Percentiles rank a stretch among this genome's conserved stretches.
These are phyloP conservation scores for Hoplodrina ambigua DNA, from an alignment of 2,888 invertebrate genomes.

Conservation along the genomic window DNA sequence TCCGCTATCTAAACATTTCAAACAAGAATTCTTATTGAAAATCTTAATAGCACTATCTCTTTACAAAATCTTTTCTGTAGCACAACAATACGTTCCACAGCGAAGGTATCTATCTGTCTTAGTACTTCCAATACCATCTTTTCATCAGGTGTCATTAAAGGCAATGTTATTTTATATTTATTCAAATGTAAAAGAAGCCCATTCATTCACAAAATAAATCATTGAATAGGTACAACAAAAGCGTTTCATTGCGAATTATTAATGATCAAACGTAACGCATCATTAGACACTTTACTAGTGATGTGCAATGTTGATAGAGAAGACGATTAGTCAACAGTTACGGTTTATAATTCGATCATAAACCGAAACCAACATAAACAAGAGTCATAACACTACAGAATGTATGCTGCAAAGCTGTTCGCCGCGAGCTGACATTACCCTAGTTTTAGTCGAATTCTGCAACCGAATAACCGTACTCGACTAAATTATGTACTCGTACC, in stretches of 20 bases:
- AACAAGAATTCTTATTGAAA: not conserved
- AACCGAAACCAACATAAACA: slow-evolving; percentile 31
- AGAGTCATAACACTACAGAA: slow-evolving; percentile 29
- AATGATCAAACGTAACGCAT: slow-evolving; percentile 35
- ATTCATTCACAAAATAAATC: slow-evolving; percentile 37
- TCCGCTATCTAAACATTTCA: not conserved
- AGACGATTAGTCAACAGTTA: slow-evolving; percentile 34
- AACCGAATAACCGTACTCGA: slow-evolving; percentile 12
- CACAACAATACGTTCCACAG: not conserved
- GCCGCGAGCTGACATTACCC: slow-evolving; percentile 42
- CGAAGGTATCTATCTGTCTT: not conserved
- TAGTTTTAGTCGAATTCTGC: slow-evolving; percentile 32
- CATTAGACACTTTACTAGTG: slow-evolving; percentile 47
- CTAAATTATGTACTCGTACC: slow-evolving; percentile 18
- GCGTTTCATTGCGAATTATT: slow-evolving; percentile 38
- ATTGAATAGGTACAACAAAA: slow-evolving; percentile 27
- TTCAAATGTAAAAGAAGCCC: slow-evolving; percentile 52
- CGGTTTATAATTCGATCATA: slow-evolving; percentile 42
- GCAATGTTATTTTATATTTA: slow-evolving; percentile 20
- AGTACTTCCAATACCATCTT: slow-evolving; percentile 20
- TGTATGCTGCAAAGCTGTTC: slow-evolving; percentile 19
- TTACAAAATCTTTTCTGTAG: not conserved
- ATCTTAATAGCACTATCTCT: not conserved
- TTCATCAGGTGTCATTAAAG: slow-evolving; percentile 26
- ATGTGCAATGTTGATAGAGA: slow-evolving; percentile 21